Evolutionary conservation across 2,113 vertebrate genomes (phyloP).

Genomic region (Sterna hirundo): DNA sequence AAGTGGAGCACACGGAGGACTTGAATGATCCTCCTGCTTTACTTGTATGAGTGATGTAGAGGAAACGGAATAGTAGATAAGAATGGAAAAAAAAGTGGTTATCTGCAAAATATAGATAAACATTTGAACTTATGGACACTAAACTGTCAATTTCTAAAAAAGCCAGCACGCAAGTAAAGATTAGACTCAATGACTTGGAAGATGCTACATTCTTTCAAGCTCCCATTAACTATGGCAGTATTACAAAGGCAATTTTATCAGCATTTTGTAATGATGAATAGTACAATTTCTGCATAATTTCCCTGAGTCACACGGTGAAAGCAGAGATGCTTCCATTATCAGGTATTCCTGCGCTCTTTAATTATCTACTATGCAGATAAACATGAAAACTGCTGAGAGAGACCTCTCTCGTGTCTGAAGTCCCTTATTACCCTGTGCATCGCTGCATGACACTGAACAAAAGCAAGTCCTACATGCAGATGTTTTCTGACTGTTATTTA

Average conservation of each 20-base stretch:
- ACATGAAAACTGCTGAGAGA: not conserved
- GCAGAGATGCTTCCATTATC: not conserved
- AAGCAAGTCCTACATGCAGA: not conserved
- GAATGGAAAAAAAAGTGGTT: not conserved
- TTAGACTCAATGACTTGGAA: not conserved
- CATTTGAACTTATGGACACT: not conserved
- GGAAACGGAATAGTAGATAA: not conserved
- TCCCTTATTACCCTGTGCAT: not conserved
- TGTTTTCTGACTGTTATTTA: not conserved
- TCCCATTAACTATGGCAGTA: not conserved
- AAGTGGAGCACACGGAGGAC: not conserved
- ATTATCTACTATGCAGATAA: not conserved
- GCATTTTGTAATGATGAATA: not conserved
- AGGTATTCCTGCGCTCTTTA: not conserved
- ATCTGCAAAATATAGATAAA: not conserved
- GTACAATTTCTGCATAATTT: not conserved
- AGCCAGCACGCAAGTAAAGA: not conserved
- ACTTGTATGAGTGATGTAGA: not conserved
- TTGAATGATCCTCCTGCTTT: not conserved
- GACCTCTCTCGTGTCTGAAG: not conserved
- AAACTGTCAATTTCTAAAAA: not conserved
- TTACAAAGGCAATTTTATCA: not conserved
- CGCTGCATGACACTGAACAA: not conserved
- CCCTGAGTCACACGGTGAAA: not conserved
- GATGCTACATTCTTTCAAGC: not conserved